phyloP scores from a whole-genome alignment of 2,888 invertebrate species.

The Seira musarum region DNA sequence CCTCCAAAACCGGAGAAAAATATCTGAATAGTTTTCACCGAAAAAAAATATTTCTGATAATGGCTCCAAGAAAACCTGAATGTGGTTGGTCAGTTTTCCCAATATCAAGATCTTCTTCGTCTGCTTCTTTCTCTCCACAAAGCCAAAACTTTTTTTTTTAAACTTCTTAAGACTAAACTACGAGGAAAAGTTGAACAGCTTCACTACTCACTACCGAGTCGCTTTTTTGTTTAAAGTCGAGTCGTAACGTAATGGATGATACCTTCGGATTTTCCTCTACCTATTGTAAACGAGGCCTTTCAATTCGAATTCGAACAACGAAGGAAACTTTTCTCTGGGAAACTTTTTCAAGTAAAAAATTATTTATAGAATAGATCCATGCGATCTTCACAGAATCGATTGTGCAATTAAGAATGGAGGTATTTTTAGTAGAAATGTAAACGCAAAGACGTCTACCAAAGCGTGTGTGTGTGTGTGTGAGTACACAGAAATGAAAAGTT shows the following conservation, averaged over 20 bases:
- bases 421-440: background rate
- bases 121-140: background rate
- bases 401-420: background rate
- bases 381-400: background rate
- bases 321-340: no score
- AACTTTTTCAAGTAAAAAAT: no score
- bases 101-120: background rate
- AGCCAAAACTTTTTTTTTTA: background rate
- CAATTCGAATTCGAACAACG: background rate
- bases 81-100: conserved; percentile 10
- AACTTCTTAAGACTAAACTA: background rate
- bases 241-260: background rate
- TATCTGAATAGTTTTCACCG: conserved; percentile 39
- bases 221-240: conserved; percentile 2
- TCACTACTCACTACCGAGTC: background rate
- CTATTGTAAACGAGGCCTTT: background rate
- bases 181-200: background rate
- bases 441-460: background rate
- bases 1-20: conserved; percentile 11
- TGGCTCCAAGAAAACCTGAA: conserved; percentile 39
- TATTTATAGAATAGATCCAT: no score
- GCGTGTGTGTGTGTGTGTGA: background rate
- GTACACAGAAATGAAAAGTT: no score
- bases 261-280: background rate
- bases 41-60: conserved; percentile 31